Conservation (phyloP, 2,797 vertebrate genomes). For the Anisognathus igniventris region DNA sequence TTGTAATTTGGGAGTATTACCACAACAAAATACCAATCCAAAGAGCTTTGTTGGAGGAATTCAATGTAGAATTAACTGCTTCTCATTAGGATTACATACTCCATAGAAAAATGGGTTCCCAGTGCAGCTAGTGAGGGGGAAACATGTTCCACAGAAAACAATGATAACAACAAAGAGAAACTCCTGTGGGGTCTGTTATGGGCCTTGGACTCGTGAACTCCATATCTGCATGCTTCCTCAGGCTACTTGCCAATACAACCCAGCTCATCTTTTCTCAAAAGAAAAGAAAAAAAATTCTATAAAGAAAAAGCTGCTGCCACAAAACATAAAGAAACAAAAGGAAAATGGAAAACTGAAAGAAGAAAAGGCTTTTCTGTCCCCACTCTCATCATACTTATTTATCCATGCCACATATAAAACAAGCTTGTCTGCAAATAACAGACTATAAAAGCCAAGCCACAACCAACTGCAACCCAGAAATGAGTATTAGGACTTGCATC, state of each 20-base stretch:
- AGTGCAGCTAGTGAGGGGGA: not conserved
- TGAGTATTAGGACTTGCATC: not conserved
- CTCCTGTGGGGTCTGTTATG: not conserved
- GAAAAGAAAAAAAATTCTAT: not conserved
- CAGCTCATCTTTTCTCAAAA: not conserved
- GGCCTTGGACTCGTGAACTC: not conserved
- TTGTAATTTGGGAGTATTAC: not conserved
- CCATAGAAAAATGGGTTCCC: not conserved
- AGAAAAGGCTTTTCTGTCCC: not conserved
- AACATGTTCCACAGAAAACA: not conserved
- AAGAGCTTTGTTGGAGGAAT: not conserved
- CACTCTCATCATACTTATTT: not conserved
- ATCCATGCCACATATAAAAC: not conserved
- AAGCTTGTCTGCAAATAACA: constrained; percentile 25
- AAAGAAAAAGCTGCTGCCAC: not conserved
- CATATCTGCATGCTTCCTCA: not conserved
- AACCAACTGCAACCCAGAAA: constrained; percentile 26
- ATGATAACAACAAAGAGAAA: not conserved
- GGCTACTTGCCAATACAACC: not conserved
- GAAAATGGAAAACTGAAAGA: not conserved
- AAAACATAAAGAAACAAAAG: constrained; percentile 11
- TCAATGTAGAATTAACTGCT: not conserved
- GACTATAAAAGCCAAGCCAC: constrained; percentile 31
- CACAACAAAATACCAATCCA: not conserved
- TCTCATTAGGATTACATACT: not conserved